phyloP scores from a whole-genome alignment of 2,888 invertebrate species.

The Cephus pygmeus region DNA sequence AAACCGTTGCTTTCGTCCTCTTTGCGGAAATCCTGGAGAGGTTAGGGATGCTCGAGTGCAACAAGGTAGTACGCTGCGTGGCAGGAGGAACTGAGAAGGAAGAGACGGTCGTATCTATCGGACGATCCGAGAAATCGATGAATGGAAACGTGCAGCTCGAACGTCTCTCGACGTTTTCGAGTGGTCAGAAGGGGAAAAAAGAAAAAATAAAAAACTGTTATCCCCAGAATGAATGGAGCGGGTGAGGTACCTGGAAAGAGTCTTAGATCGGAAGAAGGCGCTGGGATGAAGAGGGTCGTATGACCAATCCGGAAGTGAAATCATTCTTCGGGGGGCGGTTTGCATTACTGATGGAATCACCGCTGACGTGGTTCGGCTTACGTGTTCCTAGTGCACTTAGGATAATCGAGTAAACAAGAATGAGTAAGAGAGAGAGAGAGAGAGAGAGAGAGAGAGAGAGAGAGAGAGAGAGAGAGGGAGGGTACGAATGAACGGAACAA shows the following conservation, averaged over 20 bases:
- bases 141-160: not conserved
- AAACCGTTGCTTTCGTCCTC: not conserved
- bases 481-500: conserved; percentile 18
- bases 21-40: not conserved
- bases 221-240: not conserved
- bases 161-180: not conserved
- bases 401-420: conserved; percentile 9
- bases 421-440: conserved; percentile 4
- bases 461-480: not conserved
- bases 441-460: not conserved
- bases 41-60: not conserved
- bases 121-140: not conserved
- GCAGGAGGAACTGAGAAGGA: not conserved
- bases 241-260: not conserved
- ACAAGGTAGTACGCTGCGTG: not conserved
- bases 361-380: not conserved
- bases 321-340: not conserved
- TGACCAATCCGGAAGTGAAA: not conserved
- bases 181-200: not conserved
- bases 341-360: not conserved
- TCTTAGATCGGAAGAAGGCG: not conserved
- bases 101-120: not conserved
- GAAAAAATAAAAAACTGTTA: too few relatives aligned
- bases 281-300: not conserved
- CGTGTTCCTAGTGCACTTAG: not conserved